Conservation (phyloP, 2,797 vertebrate genomes). For the Lophotriccus pileatus region DNA sequence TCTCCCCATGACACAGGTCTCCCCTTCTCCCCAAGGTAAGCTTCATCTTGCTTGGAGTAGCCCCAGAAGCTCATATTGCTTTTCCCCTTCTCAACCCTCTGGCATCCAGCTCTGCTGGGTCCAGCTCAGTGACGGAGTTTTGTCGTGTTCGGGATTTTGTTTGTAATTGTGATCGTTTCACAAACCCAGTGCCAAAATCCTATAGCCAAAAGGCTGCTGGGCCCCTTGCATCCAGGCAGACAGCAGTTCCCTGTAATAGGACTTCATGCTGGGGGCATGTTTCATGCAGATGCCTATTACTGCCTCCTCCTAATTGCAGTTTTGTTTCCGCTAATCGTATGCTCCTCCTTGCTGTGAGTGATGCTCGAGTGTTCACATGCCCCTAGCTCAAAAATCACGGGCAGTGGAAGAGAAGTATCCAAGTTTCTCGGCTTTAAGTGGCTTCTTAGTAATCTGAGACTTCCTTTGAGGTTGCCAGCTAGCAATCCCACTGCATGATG, state of each 20-base stretch:
- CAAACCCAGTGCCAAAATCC: slow-evolving; percentile 6
- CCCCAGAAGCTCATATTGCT: background rate
- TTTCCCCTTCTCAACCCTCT: background rate
- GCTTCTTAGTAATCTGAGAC: background rate
- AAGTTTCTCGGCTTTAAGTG: background rate
- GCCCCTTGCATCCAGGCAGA: background rate
- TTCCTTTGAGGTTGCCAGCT: background rate
- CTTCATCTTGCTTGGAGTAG: background rate
- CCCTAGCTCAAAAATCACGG: background rate
- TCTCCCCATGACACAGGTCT: background rate
- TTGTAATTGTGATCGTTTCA: background rate
- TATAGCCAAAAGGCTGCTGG: background rate
- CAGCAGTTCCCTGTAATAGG: background rate
- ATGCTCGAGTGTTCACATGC: background rate
- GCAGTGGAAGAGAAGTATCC: background rate
- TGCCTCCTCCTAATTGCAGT: slow-evolving; percentile 14
- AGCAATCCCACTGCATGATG: background rate
- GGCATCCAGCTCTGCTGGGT: background rate
- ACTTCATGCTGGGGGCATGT: background rate
- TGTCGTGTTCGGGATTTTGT: accelerated
- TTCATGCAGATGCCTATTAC: slow-evolving; percentile 18
- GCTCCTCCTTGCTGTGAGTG: background rate
- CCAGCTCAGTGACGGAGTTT: accelerated
- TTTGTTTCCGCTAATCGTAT: slow-evolving; percentile 28
- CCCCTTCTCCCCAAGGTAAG: background rate